These are phyloP conservation scores for Liasis olivaceus DNA, from an alignment of 2,797 vertebrate species.

Conservation along the genomic window DNA sequence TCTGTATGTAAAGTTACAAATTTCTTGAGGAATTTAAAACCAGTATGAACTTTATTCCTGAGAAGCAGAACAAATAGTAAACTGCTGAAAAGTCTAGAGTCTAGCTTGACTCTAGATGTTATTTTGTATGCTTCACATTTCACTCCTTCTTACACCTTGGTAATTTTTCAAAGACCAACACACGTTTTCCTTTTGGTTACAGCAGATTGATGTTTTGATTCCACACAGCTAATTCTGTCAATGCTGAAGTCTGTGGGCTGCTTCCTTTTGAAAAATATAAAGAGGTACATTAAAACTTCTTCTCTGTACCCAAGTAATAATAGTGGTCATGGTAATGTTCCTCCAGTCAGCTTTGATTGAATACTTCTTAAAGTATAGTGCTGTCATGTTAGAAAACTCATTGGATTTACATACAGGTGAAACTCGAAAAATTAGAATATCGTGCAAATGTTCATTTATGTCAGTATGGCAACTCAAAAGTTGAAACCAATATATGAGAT, in stretches of 20 bases:
- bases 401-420: too few species aligned
- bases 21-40: background rate
- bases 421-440: too few species aligned
- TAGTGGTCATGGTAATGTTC: background rate
- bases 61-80: background rate
- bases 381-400: slow-evolving; percentile 4
- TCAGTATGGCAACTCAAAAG: too few species aligned
- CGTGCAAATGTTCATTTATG: too few species aligned
- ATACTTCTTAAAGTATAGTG: background rate
- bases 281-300: background rate
- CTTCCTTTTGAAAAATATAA: background rate
- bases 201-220: slow-evolving; percentile 3
- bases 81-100: background rate
- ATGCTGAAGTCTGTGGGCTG: background rate
- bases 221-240: background rate
- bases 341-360: background rate
- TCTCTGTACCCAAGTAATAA: background rate
- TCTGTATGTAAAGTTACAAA: background rate
- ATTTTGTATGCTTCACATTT: slow-evolving; percentile 2
- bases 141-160: background rate
- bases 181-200: background rate
- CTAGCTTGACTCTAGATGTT: background rate
- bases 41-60: background rate
- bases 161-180: background rate
- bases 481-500: too few species aligned